Base-by-base conservation (phyloP, 2,888 invertebrate species). In the Xylocampa areola region DNA sequence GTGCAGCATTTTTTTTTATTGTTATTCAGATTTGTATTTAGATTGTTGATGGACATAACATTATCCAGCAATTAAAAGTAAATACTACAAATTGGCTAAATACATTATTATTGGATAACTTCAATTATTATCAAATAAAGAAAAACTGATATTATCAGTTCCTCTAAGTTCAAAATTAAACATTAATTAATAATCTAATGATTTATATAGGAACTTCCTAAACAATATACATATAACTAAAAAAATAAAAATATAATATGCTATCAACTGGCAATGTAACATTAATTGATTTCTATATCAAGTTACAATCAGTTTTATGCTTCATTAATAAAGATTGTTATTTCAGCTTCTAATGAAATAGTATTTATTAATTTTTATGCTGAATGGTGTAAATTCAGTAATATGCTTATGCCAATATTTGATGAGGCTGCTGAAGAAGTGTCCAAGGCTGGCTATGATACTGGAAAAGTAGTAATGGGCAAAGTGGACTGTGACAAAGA, bases 301-400 rank as follows among this genome's bases (percentile, higher is more conserved):
- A 4, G 2, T 25, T 16, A 1, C 7, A 21, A 25, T 51, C 39
- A 5, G 44, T 30, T 48, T 49, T 25, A 51, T 45, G 32, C 45
- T 43, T 45, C 25, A 55, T 17, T 60, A 77, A 77, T 70, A 75
- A 55, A 62, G 6, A 59, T 75, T 58, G 21, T 39, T 11, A 14
- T 96, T 96, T 68, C 95, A 98, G 99, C 97, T 63, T 96, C 97
- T 60, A 98, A 98, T 95, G 99, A 99, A 94, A 94, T 99, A 90
- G 99, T 99, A 63, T 97, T 99, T 91, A 96, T 99, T 64, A 99
- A 99, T 94, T 99, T 99, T 92, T 99, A 99, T 94, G 99, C 99
- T 23, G 99, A 99, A 86, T 99, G 99, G 99, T 99, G 99, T 94
- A 96, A 98, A 82, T 99, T 99, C 94, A 99, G 99, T 94, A 99